Conservation (phyloP, 2,888 invertebrate genomes). For the Spisula subtruncata region DNA sequence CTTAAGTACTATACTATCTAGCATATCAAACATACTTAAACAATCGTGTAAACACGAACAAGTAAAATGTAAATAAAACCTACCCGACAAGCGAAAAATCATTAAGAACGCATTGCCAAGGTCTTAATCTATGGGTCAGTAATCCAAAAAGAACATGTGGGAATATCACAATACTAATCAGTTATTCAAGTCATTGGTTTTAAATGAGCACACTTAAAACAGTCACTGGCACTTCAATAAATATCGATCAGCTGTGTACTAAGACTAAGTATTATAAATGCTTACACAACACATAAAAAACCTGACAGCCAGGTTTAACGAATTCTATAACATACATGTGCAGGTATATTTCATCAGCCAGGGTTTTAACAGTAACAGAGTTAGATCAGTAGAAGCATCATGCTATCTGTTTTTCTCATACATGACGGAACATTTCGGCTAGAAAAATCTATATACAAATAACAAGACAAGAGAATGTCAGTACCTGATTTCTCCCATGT, state of each 20-base stretch:
- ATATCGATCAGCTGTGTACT: constrained; percentile 20
- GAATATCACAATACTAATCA: background rate
- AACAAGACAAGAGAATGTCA: background rate
- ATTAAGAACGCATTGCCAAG: background rate
- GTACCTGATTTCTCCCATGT: background rate
- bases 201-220: constrained; percentile 44
- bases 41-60: background rate
- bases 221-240: constrained; percentile 37
- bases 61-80: constrained; percentile 3
- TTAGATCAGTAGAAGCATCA: background rate
- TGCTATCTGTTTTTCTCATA: background rate
- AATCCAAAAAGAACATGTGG: background rate
- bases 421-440: background rate
- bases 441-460: background rate
- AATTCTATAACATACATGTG: background rate
- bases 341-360: background rate
- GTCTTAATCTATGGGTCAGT: constrained; percentile 20
- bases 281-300: constrained; percentile 18
- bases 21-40: background rate
- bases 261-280: constrained; percentile 1
- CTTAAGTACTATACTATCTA: background rate
- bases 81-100: constrained; percentile 13
- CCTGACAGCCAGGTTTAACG: background rate
- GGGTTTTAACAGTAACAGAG: background rate
- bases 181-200: constrained; percentile 42